phyloP scores from a whole-genome alignment of 2,888 invertebrate genomes.

The Leptopilina syphax region DNA sequence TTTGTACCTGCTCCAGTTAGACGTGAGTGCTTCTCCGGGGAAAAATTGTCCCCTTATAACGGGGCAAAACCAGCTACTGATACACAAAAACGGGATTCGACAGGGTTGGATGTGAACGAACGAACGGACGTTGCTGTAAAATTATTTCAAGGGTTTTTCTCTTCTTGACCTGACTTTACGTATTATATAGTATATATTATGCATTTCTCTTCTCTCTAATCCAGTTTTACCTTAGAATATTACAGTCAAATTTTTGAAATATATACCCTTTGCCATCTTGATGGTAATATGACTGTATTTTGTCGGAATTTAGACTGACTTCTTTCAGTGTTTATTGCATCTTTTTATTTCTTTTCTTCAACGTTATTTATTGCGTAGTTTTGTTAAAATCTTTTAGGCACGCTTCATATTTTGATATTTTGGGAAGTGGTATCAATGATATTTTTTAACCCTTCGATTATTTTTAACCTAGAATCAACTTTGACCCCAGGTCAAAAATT shows the following conservation, averaged over 20 bases:
- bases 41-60: constrained; percentile 50
- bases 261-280: constrained; percentile 8
- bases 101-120: constrained; percentile 19
- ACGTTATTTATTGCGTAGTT: constrained; percentile 6
- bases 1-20: constrained; percentile 71
- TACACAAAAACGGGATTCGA: constrained; percentile 39
- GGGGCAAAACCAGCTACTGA: constrained; percentile 53
- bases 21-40: constrained; percentile 57
- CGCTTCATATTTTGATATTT: no score
- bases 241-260: neutral
- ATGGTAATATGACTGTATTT: neutral
- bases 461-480: no score
- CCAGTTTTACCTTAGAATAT: neutral
- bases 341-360: constrained; percentile 9
- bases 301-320: neutral
- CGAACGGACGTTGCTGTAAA: constrained; percentile 19
- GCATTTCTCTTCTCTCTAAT: neutral
- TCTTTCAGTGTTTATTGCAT: constrained; percentile 4
- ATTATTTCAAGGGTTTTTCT: constrained; percentile 19
- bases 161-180: constrained; percentile 31
- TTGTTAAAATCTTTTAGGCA: neutral
- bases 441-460: no score
- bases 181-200: neutral
- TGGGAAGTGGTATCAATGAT: no score
- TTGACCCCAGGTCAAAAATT: no score